phyloP scores from a whole-genome alignment of 2,113 vertebrate species.

The Nerophis ophidion region DNA sequence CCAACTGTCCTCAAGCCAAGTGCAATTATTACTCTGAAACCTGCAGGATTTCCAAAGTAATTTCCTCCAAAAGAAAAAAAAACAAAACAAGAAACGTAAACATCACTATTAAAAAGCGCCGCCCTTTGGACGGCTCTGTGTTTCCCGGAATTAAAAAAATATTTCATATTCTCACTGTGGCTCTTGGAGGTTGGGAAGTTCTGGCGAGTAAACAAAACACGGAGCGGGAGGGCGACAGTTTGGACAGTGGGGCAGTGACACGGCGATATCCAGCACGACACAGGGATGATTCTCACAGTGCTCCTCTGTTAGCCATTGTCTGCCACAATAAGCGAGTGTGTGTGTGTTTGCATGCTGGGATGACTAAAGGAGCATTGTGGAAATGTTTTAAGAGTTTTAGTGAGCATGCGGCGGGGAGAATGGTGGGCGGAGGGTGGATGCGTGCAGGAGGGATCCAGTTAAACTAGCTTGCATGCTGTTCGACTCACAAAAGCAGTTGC shows the following conservation, averaged over 20 bases:
- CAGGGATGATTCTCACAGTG: conserved; percentile 39
- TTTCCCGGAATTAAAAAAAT: conserved; percentile 54
- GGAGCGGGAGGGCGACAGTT: conserved; percentile 26
- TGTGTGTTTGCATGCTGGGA: conserved; percentile 15
- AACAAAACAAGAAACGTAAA: conserved; percentile 8
- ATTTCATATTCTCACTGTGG: conserved; percentile 55
- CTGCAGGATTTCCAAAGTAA: conserved; percentile 32
- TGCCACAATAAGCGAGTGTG: conserved; percentile 49
- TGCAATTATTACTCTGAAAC: conserved; percentile 38
- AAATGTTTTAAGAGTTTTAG: conserved; percentile 46
- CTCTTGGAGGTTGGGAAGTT: conserved; percentile 57
- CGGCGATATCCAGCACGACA: conserved; percentile 40
- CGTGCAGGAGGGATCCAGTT: neutral
- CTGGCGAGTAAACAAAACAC: conserved; percentile 43
- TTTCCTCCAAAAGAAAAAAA: conserved; percentile 25
- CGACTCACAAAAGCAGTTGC: too few species aligned
- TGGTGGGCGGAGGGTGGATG: conserved; percentile 27
- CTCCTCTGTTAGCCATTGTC: conserved; percentile 51
- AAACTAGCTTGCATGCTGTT: neutral
- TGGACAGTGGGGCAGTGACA: conserved; percentile 38
- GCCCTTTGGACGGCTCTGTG: conserved; percentile 19
- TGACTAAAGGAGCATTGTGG: conserved; percentile 45
- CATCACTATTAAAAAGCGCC: conserved; percentile 32
- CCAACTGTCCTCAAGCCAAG: conserved; percentile 41
- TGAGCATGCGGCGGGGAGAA: conserved; percentile 26